These are phyloP conservation scores for Dicycla oo DNA, from an alignment of 2,888 invertebrate species.

Conservation along the genomic window DNA sequence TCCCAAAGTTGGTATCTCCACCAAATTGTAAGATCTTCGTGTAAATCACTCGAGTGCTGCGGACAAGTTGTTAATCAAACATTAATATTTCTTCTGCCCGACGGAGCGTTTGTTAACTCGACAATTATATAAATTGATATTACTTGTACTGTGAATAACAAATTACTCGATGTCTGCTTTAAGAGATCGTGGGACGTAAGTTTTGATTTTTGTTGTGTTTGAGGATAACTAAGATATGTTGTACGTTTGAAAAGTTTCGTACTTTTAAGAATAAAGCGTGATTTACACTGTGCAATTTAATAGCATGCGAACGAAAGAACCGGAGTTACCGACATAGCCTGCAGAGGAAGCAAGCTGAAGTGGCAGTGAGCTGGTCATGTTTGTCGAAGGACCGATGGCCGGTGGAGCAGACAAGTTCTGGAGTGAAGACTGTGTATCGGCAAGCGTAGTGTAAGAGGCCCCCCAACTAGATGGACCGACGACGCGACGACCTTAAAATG, in stretches of 20 bases:
- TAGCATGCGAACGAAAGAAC: too few relatives aligned
- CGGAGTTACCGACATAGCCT: too few relatives aligned
- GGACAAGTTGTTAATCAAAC: constrained; percentile 26
- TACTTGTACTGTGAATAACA: constrained; percentile 15
- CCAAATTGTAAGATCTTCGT: constrained; percentile 29
- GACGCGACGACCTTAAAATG: too few relatives aligned
- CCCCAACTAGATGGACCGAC: too few relatives aligned
- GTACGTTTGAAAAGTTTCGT: neutral
- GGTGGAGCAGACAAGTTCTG: too few relatives aligned
- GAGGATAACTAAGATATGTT: neutral
- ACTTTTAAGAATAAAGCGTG: too few relatives aligned
- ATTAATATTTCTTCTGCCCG: constrained; percentile 34
- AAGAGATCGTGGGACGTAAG: neutral
- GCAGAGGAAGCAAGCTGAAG: too few relatives aligned
- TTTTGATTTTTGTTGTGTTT: neutral
- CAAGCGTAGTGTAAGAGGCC: too few relatives aligned
- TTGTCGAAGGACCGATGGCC: too few relatives aligned
- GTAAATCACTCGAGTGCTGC: constrained; percentile 10
- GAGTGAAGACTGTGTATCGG: too few relatives aligned
- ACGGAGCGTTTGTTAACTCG: constrained; percentile 16
- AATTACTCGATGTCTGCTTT: constrained; percentile 23
- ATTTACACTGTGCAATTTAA: neutral
- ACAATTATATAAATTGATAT: constrained; percentile 44
- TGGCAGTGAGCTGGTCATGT: too few relatives aligned
- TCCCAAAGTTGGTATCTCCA: neutral